Base-by-base conservation (phyloP, 35 echinoderm and acorn worm genomes). In the Nesometra sesokonis region DNA sequence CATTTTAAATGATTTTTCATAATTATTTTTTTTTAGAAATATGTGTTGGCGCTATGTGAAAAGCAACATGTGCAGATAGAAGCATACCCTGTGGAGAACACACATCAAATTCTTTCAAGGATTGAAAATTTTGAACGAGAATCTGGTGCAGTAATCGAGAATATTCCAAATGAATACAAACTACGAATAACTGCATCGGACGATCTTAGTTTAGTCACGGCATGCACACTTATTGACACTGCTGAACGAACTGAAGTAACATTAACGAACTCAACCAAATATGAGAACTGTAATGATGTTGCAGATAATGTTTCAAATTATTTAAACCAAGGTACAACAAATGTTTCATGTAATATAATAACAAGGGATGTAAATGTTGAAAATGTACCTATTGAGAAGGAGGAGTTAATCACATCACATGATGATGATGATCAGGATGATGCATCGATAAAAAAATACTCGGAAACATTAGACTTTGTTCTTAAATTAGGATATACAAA, bases 401-500 rank as follows among this genome's bases (percentile, higher is more conserved):
- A 11, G 13, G 7, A 27, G 27, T 83, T 29, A 13, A 36, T 13
- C 4, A 21, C 37, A 15, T 36, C 36, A n/a, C 33, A 39, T 37
- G 81, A 83, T 39, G 13, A 30, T 83, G 81, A 37, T 8, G 5
- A 31, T 34, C 33, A 30, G 17, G 27, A 35, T 7, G n/a, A 36
- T 38, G 3, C 29, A 11, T 30, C 7, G 29, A 19, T 37, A n/a
- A 3, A 35, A 39, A 83, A 83, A 83, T 83, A 83, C 36, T 5
- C 81, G 34, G 86, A 84, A 31, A 76, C 52, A 13, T 31, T 84
- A 0, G 86, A 81, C 27, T 47, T 57, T 31, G 87, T 88, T 57
- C 85, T 84, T 30, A 93, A 93, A 76, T 52, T 94, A 29, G 93
- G 93, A 30, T 94, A 85, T 79, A 76, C 67, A 5, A 82, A 47